Conservation (phyloP, 2,113 vertebrate species). For the Spizaetus ornatus region DNA sequence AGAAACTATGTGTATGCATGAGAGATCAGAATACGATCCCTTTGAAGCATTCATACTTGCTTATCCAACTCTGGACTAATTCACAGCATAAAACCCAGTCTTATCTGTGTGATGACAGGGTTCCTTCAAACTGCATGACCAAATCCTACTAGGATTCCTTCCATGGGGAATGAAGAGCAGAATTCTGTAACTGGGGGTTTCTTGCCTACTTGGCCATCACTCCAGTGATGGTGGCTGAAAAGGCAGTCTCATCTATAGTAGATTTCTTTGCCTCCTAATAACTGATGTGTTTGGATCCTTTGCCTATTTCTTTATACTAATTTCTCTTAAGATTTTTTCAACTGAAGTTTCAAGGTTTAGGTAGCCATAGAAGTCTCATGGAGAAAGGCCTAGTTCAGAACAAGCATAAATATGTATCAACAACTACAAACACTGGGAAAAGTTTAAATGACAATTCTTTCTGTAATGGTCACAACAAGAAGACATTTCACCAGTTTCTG, state of each 20-base stretch:
- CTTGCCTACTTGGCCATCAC: not conserved
- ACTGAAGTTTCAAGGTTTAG: not conserved
- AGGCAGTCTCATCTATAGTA: not conserved
- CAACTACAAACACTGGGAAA: not conserved
- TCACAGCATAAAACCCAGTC: not conserved
- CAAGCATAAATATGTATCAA: not conserved
- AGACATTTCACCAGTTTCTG: not conserved
- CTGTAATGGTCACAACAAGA: not conserved
- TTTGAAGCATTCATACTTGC: not conserved
- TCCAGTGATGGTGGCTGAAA: not conserved
- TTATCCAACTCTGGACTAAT: not conserved
- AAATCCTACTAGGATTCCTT: not conserved
- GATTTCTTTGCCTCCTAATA: not conserved
- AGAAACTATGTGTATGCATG: not conserved
- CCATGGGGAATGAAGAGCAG: not conserved
- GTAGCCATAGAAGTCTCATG: not conserved
- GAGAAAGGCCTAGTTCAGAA: not conserved
- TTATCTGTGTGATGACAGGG: not conserved
- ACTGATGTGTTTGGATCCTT: not conserved
- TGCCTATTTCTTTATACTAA: not conserved
- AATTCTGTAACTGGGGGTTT: not conserved
- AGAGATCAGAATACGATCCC: not conserved
- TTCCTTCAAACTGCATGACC: not conserved
- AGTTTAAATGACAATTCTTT: not conserved
- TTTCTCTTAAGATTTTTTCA: not conserved